Base-by-base conservation (phyloP, 2,888 invertebrate species). In the Acanthococcus lagerstroemiae region DNA sequence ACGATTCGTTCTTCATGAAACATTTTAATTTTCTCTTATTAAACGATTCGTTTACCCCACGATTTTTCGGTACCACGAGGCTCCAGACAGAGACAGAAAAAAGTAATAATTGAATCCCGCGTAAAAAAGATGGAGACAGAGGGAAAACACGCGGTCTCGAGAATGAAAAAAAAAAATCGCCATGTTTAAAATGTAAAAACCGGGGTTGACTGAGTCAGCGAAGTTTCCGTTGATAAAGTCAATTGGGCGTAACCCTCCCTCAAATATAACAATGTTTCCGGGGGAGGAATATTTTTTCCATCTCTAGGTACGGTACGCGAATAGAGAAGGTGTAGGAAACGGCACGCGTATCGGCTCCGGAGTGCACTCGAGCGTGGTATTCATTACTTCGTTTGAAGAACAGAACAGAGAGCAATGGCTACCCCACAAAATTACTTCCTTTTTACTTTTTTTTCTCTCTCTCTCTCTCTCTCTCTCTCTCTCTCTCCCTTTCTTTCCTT, bases 231-330 rank as follows among this genome's bases (percentile, higher is more conserved):
- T 37, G 63, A 63, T 63, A 44, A 63, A 63, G 54, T 63, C 63
- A 63, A 63, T 63, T 63, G 63, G 63, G 63, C 63, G 63, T 63
- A 30, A 54, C 63, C 54, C 63, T 63, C 63, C 63, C 63, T 21
- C 63, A 25, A 63, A 52, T 48, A 50, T 63, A 63, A 52, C 52
- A 44, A 22, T 37, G 30, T 54, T 54, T 26, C 44, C 22, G 52
- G 44, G 63, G 63, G 63, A 52, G 37, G 54, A 52, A 63, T 26
- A 50, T 52, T 27, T 52, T 52, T 44, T 25, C 48, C 52, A 15
- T 9, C 9, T 48, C 21, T 15, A n/a, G 15, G 21, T 52, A 21
- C 22, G 12, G 12, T 45, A 17, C 19, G 15, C 15, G 4, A 17
- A 17, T 48, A 48, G 60, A 46, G 46, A 60, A 60, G 46, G 45